These are phyloP conservation scores for Champsocephalus gunnari DNA, from an alignment of 2,797 vertebrate species.

Conservation along the genomic window DNA sequence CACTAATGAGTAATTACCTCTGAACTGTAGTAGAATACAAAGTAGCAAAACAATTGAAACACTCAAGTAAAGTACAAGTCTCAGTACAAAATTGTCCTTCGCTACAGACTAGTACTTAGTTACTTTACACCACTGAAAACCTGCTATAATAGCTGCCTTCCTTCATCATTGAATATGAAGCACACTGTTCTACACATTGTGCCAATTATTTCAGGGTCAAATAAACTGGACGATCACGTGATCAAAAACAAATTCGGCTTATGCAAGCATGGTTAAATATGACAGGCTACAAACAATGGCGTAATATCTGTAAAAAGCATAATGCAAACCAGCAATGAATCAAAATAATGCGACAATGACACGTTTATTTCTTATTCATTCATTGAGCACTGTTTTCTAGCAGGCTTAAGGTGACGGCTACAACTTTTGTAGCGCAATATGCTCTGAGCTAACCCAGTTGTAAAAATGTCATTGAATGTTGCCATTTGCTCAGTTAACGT, in stretches of 20 bases:
- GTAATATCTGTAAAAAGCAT: conserved; percentile 1
- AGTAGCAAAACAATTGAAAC: too few species aligned
- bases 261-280: background rate
- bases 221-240: background rate
- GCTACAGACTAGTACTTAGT: too few species aligned
- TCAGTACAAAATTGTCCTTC: too few species aligned
- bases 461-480: background rate
- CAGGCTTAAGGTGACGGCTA: background rate
- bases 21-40: too few species aligned
- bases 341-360: background rate
- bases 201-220: background rate
- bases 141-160: background rate
- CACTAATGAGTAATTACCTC: too few species aligned
- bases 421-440: background rate
- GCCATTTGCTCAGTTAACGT: conserved; percentile 23
- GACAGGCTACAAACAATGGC: background rate
- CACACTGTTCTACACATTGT: background rate
- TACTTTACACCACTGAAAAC: too few species aligned
- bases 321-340: background rate
- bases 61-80: too few species aligned
- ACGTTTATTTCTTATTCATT: background rate
- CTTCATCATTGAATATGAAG: background rate
- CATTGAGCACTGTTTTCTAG: background rate
- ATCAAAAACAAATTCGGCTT: background rate
- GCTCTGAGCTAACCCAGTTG: background rate